Conservation (phyloP, 2,797 vertebrate genomes). For the Anas capensis region DNA sequence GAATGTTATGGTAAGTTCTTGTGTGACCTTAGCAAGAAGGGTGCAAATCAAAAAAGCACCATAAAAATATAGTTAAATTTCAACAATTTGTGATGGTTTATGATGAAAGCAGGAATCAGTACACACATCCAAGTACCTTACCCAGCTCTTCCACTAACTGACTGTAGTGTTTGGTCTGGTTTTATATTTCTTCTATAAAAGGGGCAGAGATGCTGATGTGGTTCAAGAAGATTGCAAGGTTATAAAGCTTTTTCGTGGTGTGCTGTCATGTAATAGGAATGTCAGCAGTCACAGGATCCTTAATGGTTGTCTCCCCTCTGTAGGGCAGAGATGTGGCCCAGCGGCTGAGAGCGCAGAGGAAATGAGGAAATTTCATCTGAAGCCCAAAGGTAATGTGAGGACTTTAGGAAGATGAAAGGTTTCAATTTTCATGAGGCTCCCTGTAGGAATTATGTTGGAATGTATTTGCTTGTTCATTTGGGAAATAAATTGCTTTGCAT, state of each 20-base stretch:
- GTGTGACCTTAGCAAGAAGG: neutral
- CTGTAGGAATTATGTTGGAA: neutral
- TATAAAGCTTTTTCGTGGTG: neutral
- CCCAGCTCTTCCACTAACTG: neutral
- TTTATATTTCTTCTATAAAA: neutral
- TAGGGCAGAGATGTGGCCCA: slow-evolving; percentile 69
- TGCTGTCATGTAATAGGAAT: neutral
- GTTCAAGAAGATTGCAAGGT: neutral
- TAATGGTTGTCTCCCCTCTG: neutral
- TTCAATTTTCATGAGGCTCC: neutral
- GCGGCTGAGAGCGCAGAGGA: slow-evolving; percentile 47
- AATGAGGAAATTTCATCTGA: neutral
- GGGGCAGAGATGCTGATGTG: neutral
- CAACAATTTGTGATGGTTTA: neutral
- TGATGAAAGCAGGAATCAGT: neutral
- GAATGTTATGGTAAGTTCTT: slow-evolving; percentile 88
- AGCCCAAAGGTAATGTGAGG: slow-evolving; percentile 45
- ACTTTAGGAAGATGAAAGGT: neutral
- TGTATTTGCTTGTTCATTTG: neutral
- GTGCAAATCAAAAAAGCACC: neutral
- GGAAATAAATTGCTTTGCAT: neutral
- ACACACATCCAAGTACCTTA: neutral
- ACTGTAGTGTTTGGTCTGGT: neutral
- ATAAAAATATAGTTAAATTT: neutral
- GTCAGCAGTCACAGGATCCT: neutral